phyloP scores from a whole-genome alignment of 2,888 invertebrate species.

The Scrobipalpa costella region DNA sequence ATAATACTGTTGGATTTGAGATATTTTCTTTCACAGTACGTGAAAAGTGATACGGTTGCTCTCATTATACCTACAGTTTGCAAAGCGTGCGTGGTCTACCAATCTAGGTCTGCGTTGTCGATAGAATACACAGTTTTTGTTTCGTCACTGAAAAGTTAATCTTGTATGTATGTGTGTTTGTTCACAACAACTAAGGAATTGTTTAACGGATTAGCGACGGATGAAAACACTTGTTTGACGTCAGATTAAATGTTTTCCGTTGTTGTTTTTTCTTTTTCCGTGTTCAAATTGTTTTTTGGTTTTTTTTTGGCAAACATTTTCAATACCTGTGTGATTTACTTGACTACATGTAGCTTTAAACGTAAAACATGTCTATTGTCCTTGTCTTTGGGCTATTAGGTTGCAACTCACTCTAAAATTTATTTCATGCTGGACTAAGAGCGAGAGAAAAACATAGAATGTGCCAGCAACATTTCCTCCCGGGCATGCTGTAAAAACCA shows the following conservation, averaged over 20 bases:
- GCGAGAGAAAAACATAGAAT: too few species aligned
- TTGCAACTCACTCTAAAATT: neutral
- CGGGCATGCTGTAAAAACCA: too few species aligned
- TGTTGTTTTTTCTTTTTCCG: constrained; percentile 7
- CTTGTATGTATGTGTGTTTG: constrained; percentile 35
- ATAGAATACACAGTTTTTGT: constrained; percentile 33
- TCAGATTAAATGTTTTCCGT: constrained; percentile 28
- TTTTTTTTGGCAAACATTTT: constrained; percentile 7
- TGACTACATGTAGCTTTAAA: neutral
- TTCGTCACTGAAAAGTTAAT: constrained; percentile 36
- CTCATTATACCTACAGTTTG: too few species aligned
- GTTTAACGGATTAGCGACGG: constrained; percentile 36
- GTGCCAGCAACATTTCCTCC: too few species aligned
- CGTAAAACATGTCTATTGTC: neutral
- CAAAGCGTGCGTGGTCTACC: too few species aligned
- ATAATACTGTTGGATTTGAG: too few species aligned
- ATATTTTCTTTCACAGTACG: too few species aligned
- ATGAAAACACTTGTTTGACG: constrained; percentile 30
- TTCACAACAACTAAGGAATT: constrained; percentile 29
- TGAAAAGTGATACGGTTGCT: too few species aligned
- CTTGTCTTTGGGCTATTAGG: neutral
- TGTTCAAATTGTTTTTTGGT: constrained; percentile 11
- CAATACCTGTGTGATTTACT: neutral
- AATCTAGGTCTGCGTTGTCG: constrained; percentile 21
- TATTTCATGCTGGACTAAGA: too few species aligned